These are phyloP conservation scores for Zoanthus solanderi DNA, from an alignment of 92 coral and sea anemone species.

Conservation along the genomic window DNA sequence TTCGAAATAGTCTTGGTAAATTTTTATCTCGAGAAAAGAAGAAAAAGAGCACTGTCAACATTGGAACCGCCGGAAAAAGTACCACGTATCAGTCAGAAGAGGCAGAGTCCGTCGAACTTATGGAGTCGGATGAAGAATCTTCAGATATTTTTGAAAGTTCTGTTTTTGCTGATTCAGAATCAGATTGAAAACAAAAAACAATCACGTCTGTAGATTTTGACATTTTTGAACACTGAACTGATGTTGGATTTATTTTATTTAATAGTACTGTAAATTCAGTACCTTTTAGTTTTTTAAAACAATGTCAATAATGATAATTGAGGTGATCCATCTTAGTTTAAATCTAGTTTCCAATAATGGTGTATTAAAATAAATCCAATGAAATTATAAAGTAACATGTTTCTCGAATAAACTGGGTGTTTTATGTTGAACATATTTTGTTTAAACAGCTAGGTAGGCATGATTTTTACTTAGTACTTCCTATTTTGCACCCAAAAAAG, in stretches of 20 bases:
- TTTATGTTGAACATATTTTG: conserved; percentile 23
- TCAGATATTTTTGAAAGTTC: conserved; percentile 31
- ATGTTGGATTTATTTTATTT: conserved; percentile 19
- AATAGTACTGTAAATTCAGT: conserved; percentile 27
- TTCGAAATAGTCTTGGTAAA: too few species aligned
- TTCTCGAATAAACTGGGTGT: conserved; percentile 21
- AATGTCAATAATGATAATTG: conserved; percentile 7
- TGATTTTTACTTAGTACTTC: too few species aligned
- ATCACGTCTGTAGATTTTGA: conserved; percentile 30
- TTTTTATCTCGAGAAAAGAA: too few species aligned
- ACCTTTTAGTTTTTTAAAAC: conserved; percentile 11
- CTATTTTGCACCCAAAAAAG: too few species aligned
- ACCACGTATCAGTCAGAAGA: too few species aligned
- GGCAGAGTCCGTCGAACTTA: too few species aligned
- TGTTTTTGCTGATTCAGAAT: conserved; percentile 23
- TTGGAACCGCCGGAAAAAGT: too few species aligned
- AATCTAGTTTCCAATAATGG: conserved; percentile 25
- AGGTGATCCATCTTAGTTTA: conserved; percentile 16
- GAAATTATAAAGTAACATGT: conserved; percentile 6
- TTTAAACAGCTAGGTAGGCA: neutral
- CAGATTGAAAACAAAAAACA: conserved; percentile 14
- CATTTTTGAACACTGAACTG: conserved; percentile 26
- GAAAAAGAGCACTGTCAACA: too few species aligned
- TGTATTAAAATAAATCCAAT: conserved; percentile 8
- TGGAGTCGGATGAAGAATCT: neutral